These are phyloP conservation scores for Dromas ardeola DNA, from an alignment of 2,113 vertebrate species.

Conservation along the genomic window DNA sequence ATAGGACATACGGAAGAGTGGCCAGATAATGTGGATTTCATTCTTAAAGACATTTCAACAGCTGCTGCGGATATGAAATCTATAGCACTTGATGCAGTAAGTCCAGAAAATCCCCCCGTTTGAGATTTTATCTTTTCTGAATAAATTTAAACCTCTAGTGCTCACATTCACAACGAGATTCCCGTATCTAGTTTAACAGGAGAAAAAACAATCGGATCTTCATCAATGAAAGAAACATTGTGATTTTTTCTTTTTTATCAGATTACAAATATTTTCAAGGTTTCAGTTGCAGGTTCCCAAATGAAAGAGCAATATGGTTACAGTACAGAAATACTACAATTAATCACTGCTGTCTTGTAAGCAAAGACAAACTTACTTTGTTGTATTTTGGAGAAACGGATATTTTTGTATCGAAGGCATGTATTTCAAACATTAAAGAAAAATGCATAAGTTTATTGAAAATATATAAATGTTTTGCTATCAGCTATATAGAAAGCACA, in stretches of 20 bases:
- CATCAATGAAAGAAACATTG: not conserved
- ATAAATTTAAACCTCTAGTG: not conserved
- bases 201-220: not conserved
- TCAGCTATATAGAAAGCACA: not conserved
- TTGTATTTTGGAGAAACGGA: not conserved
- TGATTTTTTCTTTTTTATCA: not conserved
- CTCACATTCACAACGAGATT: not conserved
- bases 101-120: not conserved
- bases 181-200: not conserved
- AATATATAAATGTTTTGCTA: not conserved
- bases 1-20: constrained; percentile 78
- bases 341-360: not conserved
- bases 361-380: not conserved
- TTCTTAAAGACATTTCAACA: constrained; percentile 78
- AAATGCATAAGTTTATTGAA: not conserved
- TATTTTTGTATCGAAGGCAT: not conserved
- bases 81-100: constrained; percentile 83
- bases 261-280: not conserved
- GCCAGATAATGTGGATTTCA: constrained; percentile 89
- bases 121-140: not conserved
- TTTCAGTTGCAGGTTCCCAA: not conserved
- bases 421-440: not conserved
- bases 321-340: not conserved
- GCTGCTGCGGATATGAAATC: constrained; percentile 77
- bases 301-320: not conserved